phyloP scores from a whole-genome alignment of 2,113 vertebrate species.

The Anser cygnoides region DNA sequence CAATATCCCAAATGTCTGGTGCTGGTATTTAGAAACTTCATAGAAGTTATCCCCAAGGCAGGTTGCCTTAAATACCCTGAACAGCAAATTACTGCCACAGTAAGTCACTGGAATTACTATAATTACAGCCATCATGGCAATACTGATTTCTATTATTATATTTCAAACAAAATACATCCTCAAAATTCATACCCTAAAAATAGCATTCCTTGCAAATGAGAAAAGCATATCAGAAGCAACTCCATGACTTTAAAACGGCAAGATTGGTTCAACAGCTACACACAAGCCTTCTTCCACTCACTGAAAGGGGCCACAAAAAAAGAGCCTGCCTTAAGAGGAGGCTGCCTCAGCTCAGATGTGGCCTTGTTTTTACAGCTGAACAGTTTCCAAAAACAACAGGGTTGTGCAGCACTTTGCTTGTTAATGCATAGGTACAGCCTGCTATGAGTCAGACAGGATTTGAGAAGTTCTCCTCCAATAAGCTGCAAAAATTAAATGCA shows the following conservation, averaged over 20 bases:
- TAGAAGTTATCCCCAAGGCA: neutral
- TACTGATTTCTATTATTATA: neutral
- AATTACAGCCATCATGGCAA: neutral
- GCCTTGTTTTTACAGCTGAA: slow-evolving; percentile 15
- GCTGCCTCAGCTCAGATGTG: neutral
- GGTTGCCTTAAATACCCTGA: neutral
- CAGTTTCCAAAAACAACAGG: neutral
- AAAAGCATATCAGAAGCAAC: neutral
- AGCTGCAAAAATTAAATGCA: neutral
- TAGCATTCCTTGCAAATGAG: neutral
- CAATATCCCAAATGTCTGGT: neutral
- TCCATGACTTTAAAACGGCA: neutral
- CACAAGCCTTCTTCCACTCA: neutral
- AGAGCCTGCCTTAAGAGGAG: neutral
- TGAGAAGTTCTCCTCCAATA: neutral
- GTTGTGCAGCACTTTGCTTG: neutral
- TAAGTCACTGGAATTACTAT: neutral
- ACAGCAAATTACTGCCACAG: neutral
- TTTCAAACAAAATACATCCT: neutral
- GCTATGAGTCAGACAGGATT: neutral
- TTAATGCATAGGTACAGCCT: neutral
- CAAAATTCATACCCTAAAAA: neutral
- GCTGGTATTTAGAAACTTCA: neutral
- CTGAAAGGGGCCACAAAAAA: neutral
- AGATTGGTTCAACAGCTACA: neutral